These are phyloP conservation scores for Microcebus ravelobensis DNA, from an alignment of 2,113 vertebrate species.

Conservation along the genomic window DNA sequence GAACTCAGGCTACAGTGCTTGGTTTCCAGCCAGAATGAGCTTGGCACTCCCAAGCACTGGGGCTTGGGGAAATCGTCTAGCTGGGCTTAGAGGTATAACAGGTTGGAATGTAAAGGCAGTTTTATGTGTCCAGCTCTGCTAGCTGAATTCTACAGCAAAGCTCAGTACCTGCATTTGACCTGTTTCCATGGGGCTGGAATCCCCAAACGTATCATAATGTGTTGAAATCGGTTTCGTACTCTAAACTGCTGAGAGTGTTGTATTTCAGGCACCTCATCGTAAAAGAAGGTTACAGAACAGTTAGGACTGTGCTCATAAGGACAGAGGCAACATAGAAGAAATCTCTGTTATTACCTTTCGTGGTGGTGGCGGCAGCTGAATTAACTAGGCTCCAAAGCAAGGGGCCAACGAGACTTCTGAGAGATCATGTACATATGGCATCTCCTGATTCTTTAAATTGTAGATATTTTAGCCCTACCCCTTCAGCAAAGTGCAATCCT, in stretches of 20 bases:
- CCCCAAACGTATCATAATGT: not conserved
- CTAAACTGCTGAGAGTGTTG: not conserved
- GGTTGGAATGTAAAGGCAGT: slow-evolving; percentile 1
- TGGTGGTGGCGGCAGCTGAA: not conserved
- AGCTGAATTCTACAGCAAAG: not conserved
- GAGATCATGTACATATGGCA: not conserved
- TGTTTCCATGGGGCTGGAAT: not conserved
- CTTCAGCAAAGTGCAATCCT: not conserved
- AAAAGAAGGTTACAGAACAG: slow-evolving; percentile 4
- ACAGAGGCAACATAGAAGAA: not conserved
- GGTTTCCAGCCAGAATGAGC: slow-evolving; percentile 49
- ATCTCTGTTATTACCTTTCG: not conserved
- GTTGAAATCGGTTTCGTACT: not conserved
- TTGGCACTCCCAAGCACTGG: not conserved
- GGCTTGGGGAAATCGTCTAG: not conserved
- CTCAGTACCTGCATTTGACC: not conserved
- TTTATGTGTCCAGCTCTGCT: not conserved
- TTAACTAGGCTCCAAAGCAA: not conserved
- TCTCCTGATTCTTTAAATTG: not conserved
- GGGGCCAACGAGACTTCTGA: not conserved
- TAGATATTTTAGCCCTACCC: not conserved
- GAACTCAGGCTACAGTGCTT: not conserved
- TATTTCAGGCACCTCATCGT: not conserved
- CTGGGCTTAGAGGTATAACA: not conserved
- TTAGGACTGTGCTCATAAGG: not conserved